These are phyloP conservation scores for Lepus oiostolus DNA, from an alignment of 2,797 vertebrate genomes.

Conservation along the genomic window DNA sequence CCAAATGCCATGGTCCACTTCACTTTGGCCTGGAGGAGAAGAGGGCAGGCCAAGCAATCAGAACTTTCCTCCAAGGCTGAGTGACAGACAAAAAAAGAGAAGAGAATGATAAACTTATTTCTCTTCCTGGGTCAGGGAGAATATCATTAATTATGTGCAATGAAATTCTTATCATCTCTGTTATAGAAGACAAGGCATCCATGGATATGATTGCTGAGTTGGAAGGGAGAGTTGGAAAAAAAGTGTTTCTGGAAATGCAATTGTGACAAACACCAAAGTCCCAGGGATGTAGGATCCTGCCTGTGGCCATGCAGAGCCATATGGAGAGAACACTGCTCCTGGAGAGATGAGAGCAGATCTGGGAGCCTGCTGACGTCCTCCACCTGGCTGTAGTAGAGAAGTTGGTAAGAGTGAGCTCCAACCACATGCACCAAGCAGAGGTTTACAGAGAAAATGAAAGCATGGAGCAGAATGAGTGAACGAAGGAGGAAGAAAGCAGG, in stretches of 20 bases:
- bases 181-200: background rate
- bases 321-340: background rate
- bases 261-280: background rate
- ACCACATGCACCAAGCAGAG: background rate
- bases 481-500: background rate
- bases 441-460: background rate
- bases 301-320: background rate
- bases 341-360: background rate
- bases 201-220: background rate
- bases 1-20: background rate
- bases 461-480: background rate
- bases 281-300: background rate
- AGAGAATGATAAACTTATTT: background rate
- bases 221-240: background rate
- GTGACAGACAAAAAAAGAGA: background rate
- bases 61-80: background rate
- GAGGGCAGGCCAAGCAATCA: background rate
- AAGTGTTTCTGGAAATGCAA: background rate
- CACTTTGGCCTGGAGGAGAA: slow-evolving; percentile 2
- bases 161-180: background rate
- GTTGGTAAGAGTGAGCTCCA: background rate
- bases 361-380: background rate
- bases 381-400: background rate
- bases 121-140: background rate
- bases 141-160: background rate